A percentile compares a stretch with the other conserved stretches of the same genome.
Evolutionary conservation across 2,797 vertebrate species (phyloP).

Genomic region (Gallinago solitaria): DNA sequence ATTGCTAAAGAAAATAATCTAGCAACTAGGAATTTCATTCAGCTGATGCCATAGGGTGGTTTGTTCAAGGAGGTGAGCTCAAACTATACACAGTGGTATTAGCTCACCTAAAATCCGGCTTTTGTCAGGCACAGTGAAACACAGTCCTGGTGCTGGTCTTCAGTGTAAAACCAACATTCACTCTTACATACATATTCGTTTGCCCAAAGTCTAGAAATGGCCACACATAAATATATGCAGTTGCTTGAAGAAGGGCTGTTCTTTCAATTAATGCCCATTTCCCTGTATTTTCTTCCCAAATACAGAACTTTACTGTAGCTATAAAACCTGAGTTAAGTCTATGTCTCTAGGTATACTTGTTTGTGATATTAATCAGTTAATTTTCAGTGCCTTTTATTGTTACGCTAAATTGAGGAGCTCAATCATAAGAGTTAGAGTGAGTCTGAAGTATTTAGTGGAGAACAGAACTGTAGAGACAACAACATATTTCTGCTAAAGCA

Average conservation of each 20-base stretch:
- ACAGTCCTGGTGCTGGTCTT: not conserved
- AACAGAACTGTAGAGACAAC: not conserved
- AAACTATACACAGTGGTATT: not conserved
- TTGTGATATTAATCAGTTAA: not conserved
- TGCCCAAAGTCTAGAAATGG: slow-evolving; percentile 23
- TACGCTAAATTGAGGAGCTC: not conserved
- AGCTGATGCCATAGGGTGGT: not conserved
- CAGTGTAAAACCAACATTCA: not conserved
- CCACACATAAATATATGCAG: not conserved
- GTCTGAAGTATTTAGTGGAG: not conserved
- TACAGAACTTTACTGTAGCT: not conserved
- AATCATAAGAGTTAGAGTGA: not conserved
- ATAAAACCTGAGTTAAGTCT: not conserved
- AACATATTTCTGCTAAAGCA: not conserved
- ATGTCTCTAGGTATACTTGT: not conserved
- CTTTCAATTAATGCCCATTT: not conserved
- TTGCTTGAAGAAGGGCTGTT: not conserved
- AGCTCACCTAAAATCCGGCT: not conserved
- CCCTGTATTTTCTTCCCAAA: not conserved
- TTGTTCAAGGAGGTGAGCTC: not conserved
- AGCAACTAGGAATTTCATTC: not conserved
- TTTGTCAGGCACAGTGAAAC: not conserved
- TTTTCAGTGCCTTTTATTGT: not conserved
- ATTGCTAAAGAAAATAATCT: not conserved
- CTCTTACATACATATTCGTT: not conserved